Evolutionary conservation across 2,113 vertebrate species (phyloP).

Genomic region (Cercopithecus mona): DNA sequence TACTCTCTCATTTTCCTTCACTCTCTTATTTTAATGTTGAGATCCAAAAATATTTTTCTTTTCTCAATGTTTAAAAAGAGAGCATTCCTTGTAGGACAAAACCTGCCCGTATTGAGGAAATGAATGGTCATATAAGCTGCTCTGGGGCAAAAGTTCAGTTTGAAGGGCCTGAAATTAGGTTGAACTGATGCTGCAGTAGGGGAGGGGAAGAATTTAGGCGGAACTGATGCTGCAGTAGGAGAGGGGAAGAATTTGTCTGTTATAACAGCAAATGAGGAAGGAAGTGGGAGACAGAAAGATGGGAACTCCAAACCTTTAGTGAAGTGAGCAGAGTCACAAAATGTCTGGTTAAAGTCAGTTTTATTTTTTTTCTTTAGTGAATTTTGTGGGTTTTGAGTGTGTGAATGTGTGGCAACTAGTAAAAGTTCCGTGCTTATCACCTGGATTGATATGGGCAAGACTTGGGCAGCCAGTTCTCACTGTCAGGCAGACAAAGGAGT

Average conservation of each 20-base stretch:
- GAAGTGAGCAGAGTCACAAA: neutral
- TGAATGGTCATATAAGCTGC: neutral
- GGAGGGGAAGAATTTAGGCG: neutral
- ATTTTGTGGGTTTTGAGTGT: neutral
- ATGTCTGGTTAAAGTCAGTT: neutral
- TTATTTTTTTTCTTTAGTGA: neutral
- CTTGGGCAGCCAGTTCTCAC: neutral
- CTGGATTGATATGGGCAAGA: neutral
- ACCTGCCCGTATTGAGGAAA: neutral
- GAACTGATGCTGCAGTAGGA: too few relatives aligned
- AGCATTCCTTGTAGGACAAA: neutral
- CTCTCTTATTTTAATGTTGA: neutral
- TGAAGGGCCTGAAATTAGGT: neutral
- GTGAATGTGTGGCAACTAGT: neutral
- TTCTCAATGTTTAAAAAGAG: neutral
- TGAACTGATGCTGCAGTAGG: neutral
- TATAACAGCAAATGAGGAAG: neutral
- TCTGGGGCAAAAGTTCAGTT: neutral
- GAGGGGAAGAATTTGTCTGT: neutral
- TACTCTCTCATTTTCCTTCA: neutral
- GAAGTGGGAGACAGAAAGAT: neutral
- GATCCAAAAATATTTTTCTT: neutral
- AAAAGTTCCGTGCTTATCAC: neutral
- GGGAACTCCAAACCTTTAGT: neutral
- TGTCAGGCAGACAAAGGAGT: neutral